Evolutionary conservation across 2,113 vertebrate species (phyloP), one percentile per base, ranked within the genome.

Genomic region (Rutilus rutilus): DNA sequence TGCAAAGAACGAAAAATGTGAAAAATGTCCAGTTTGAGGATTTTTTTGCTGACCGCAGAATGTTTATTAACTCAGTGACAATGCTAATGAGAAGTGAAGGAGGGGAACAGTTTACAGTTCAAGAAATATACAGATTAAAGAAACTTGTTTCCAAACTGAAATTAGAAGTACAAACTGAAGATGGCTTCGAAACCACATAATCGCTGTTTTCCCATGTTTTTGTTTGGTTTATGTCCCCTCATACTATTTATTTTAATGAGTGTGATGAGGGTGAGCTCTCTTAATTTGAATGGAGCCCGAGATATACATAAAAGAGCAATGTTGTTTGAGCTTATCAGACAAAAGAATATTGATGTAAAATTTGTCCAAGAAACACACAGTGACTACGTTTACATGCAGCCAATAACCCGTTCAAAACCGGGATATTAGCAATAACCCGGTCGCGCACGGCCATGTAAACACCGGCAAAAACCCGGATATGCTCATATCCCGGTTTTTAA

Each of bases 131-230:
- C 17, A 39, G 65, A 69, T 8, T 69, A 15, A 69, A 39, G 30
- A 69, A 69, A 69, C 65, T 69, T 39, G 30, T 69, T 69, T 69
- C 65, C 65, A 69, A 69, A 21, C 2, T 69, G 2, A 69, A 36
- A 21, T 69, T 69, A 21, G 65, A 69, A 69, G 6, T 36, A 39
- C 65, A 69, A 69, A 69, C 17, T 36, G 65, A 69, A 21, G 65
- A 69, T 69, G 65, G 65, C 1, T 69, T 69, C 21, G 65, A 69
- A 69, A 69, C 65, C 65, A 36, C 65, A 33, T 69, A 69, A 69
- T 15, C 14, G 19, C 6, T 69, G 15, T 69, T 69, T 36, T 60
- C 9, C 9, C 4, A 10, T 10, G 7, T 8, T n/a, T 60, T 60
- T 60, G 59, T n/a, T n/a, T n/a, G 59, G 3, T 45, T n/a, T 47